Percentiles rank a stretch among this genome's conserved stretches.
Evolutionary conservation across 2,113 vertebrate genomes (phyloP).

Genomic region (Nipponia nippon): DNA sequence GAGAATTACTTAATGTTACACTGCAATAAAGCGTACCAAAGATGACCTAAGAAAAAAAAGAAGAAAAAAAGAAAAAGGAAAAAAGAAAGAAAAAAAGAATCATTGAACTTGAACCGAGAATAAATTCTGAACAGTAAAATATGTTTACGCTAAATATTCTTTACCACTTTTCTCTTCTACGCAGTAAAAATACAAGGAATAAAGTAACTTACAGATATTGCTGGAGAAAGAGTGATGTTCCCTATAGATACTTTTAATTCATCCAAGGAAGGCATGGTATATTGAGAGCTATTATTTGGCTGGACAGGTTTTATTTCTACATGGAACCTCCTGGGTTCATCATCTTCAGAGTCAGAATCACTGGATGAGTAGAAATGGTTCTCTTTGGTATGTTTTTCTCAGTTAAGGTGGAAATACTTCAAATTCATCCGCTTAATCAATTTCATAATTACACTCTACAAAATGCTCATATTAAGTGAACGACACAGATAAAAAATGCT

Average conservation of each 20-base stretch:
- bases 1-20: not conserved
- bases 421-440: not conserved
- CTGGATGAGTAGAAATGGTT: slow-evolving; percentile 95
- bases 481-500: not conserved
- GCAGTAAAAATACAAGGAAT: not conserved
- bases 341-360: slow-evolving; percentile 92
- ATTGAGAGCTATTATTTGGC: slow-evolving; percentile 85
- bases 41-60: not conserved
- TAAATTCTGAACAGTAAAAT: not conserved
- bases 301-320: slow-evolving; percentile 95
- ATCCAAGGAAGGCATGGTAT: slow-evolving; percentile 87
- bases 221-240: slow-evolving; percentile 91
- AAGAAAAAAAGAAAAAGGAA: not conserved
- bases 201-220: slow-evolving; percentile 81
- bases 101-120: not conserved
- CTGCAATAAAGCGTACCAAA: not conserved
- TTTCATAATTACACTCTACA: not conserved
- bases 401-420: slow-evolving; percentile 76
- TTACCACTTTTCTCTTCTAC: not conserved
- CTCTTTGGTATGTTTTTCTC: slow-evolving; percentile 91
- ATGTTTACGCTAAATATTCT: not conserved
- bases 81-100: not conserved
- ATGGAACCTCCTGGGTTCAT: slow-evolving; percentile 91
- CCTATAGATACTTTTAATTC: slow-evolving; percentile 94
- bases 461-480: not conserved